Base-by-base conservation (phyloP, 1,140 invertebrate species). In the Nasonia longicornis region DNA sequence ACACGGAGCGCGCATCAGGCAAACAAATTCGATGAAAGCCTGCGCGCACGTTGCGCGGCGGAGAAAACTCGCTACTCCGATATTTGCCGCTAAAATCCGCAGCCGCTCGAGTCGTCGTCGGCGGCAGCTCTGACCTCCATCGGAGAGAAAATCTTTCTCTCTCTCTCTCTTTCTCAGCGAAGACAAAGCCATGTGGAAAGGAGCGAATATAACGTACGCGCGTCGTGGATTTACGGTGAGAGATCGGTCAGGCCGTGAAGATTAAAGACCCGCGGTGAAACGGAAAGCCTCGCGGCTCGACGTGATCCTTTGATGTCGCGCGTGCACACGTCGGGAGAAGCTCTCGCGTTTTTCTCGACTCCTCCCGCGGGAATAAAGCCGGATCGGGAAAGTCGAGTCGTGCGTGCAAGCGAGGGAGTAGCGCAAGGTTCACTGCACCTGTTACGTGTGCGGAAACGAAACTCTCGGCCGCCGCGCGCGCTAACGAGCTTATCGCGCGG, bases 401-500 rank as follows among this genome's bases (percentile, higher is more conserved):
- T 26, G 64, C 64, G 64, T 29, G 22, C 22, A 2, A 69, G 29
- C 3, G 2, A 69, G 22, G 29, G 31, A 69, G 26, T n/a, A 69
- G 69, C 29, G 20, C 20, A 31, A n/a, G 20, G 38, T 38, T 38
- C 31, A n/a, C n/a, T 77, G 75, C 75, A 77, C 63, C 75, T 58
- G 48, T 77, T 77, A 67, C 58, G 63, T 26, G 26, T 73, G 20
- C 38, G 38, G 31, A 42, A 52, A 52, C 48, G 48, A 52, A 20
- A 52, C 12, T 16, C 22, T 12, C 11, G 4, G 26, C 26, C 26
- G 26, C 26, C 26, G 31, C 31, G 38, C 38, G n/a, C 75, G 63
- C 31, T 77, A 77, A 77, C 63, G 63, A 77, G 75, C 75, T 77
- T 77, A 77, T 31, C 29, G 72, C 8, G 70, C 31, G n/a, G 11